Evolutionary conservation across 2,113 vertebrate genomes (phyloP).

Genomic region (Urocitellus parryii): DNA sequence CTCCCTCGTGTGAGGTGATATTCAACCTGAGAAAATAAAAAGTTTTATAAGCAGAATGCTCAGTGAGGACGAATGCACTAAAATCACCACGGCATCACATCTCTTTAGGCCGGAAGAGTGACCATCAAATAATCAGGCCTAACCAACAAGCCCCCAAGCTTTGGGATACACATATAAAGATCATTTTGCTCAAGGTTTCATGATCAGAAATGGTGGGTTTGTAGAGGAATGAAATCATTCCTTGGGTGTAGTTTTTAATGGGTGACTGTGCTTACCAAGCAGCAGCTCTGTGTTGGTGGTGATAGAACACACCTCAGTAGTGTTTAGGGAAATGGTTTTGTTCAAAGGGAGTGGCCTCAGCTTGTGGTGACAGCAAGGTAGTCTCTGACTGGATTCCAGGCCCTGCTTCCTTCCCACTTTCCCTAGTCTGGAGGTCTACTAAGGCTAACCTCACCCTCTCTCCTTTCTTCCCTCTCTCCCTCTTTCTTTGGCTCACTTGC

Average conservation of each 20-base stretch:
- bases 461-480: too few relatives aligned
- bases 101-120: background rate
- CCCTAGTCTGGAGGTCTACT: background rate
- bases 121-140: background rate
- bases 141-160: background rate
- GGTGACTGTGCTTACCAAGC: too few relatives aligned
- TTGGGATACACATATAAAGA: background rate
- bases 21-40: background rate
- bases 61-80: background rate
- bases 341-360: background rate
- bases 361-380: too few relatives aligned
- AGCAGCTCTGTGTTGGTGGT: background rate
- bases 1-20: background rate
- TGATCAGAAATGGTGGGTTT: background rate
- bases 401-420: too few relatives aligned
- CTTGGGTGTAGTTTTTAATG: background rate
- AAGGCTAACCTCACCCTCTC: background rate
- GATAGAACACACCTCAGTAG: background rate
- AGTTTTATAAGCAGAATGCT: background rate
- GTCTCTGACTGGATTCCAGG: background rate
- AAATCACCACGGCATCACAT: background rate
- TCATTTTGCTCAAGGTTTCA: background rate
- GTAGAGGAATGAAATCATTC: background rate
- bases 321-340: background rate
- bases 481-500: background rate